Base-by-base conservation (phyloP, 2,888 invertebrate genomes). In the Hirtodrosophila confusa region DNA sequence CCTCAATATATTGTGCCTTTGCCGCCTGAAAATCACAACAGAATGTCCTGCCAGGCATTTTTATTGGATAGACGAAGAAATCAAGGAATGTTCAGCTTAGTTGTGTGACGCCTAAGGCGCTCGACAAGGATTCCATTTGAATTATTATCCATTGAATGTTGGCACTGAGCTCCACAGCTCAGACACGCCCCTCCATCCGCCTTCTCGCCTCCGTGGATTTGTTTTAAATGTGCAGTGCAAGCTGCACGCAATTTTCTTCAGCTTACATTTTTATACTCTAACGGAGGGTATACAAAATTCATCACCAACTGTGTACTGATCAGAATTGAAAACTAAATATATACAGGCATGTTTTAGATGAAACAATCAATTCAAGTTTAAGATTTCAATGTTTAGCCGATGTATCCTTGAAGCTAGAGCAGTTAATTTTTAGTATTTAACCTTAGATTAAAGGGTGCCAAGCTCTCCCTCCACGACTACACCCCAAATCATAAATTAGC, bases 131-230 rank as follows among this genome's bases (percentile, higher is more conserved):
- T 86, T 83, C 73, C 86, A 76, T 86, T 83, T 76, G 70, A 76
- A 84, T 83, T 86, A 80, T 86, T 73, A 83, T 86, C 67, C 65
- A 79, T 80, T 80, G 69, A 76, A 73, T 55, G 49, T 43, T 24
- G 10, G 10, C 27, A 27, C 9, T 0, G 4, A 57, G 39, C 51
- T 23, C 27, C 9, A 9, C 7, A 57, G 39, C 51, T 23, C 27
- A 27, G 29, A 1, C 53, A 57, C 58, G 54, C 56, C 49, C 12
- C 39, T 5, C 7, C 23, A 1, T 29, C 8, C 53, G 44, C 35
- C n/a, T 29, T 3, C 6, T 9, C 4, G 17, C 1, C 4, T 44
- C 33, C 3, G 9, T 10, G 29, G 3, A 37, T 36, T 53, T 56
- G 12, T 43, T 24, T 37, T 31, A 39, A 68, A 64, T 70, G 43